Base-by-base conservation (phyloP, 2,797 vertebrate genomes). In the Eulemur albifrons region DNA sequence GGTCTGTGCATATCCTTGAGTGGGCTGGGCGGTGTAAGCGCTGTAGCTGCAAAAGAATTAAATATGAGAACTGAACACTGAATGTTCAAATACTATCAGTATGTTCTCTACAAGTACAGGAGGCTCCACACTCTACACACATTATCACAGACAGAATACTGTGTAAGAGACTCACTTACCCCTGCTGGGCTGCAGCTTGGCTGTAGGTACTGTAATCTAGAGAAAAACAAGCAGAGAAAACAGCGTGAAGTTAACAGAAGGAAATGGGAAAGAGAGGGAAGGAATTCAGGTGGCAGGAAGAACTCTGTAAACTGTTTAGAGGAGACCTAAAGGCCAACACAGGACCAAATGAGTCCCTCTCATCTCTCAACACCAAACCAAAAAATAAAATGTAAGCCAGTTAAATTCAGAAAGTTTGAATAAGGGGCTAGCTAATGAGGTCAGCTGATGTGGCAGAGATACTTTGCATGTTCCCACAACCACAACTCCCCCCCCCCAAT, bases 141-240 rank as follows among this genome's bases (percentile, higher is more conserved):
- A 83, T 23, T 67, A 87, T 30, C 18, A 54, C 61, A 89, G 45
- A 89, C 54, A 91, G 77, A 81, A 57, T 23, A 76, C 12, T 72
- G 30, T 61, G 38, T 30, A 79, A 77, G 88, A 94, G 48, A 84
- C 7, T 91, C 94, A 98, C 99, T 99, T 99, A 99, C 99, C 99
- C 99, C 98, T 99, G 99, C 98, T 99, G 99, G 92, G 99, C 99
- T 96, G 99, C 98, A 98, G 99, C 98, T 98, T 99, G 99, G 97
- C 75, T 99, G 98, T 99, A 99, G 97, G 99, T 99, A 98, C 99
- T 99, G 97, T 99, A 99, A 99, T 99, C 99, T 99, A 97, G 27
- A 97, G 97, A 65, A 96, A 79, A 61, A 98, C 82, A 73, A 79
- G 18, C 27, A 85, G 43, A 82, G 69, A 97, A 95, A 85, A 94